phyloP scores from a whole-genome alignment of 2,888 invertebrate genomes.

The Erynnis tages region DNA sequence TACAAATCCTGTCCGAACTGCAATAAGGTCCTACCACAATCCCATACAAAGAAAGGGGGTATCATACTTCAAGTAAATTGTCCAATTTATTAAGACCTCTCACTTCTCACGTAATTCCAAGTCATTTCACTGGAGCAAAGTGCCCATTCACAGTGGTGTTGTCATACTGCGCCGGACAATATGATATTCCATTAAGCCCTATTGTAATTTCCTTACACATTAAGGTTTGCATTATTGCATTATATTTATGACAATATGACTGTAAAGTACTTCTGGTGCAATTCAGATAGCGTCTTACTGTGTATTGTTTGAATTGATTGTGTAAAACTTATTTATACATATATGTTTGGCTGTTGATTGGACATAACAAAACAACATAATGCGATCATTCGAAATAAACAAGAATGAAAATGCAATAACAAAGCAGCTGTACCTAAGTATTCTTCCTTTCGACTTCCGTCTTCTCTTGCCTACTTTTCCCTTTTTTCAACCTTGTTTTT shows the following conservation, averaged over 20 bases:
- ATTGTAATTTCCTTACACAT: conserved; percentile 28
- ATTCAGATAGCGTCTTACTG: conserved; percentile 10
- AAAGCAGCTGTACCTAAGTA: too few relatives aligned
- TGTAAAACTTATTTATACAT: not conserved
- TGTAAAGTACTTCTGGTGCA: conserved; percentile 25
- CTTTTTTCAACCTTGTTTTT: too few relatives aligned
- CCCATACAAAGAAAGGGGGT: conserved; percentile 25
- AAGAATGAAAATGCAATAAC: too few relatives aligned
- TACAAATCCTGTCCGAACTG: conserved; percentile 7
- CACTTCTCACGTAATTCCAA: conserved; percentile 23
- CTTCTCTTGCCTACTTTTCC: too few relatives aligned
- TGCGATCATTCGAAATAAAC: too few relatives aligned
- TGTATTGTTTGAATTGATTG: conserved; percentile 9
- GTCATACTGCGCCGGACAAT: conserved; percentile 21
- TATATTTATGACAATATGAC: conserved; percentile 26
- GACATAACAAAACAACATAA: too few relatives aligned
- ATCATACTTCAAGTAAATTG: conserved; percentile 26
- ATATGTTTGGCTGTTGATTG: too few relatives aligned
- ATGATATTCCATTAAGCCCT: conserved; percentile 26
- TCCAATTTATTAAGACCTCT: conserved; percentile 25
- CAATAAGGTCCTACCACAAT: conserved; percentile 17
- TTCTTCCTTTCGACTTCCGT: too few relatives aligned
- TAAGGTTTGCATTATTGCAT: conserved; percentile 22
- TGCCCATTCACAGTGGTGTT: conserved; percentile 21
- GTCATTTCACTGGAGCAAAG: conserved; percentile 19